A percentile compares a stretch with the other conserved stretches of the same genome.
These are phyloP conservation scores for Epiblema foenella DNA, from an alignment of 2,888 invertebrate genomes.

Conservation along the genomic window DNA sequence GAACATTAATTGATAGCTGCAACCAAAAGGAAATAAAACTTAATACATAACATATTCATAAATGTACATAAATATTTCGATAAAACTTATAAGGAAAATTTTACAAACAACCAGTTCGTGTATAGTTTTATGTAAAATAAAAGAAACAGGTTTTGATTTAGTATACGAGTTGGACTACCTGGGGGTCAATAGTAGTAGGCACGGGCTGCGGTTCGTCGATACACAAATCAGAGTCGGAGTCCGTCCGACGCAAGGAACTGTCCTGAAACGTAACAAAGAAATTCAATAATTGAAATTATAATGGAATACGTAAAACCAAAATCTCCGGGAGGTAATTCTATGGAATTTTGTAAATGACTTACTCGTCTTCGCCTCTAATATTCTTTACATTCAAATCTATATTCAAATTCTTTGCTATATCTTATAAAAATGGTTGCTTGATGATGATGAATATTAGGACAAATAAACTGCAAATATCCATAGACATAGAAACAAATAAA, in stretches of 20 bases:
- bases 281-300: background rate
- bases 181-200: slow-evolving; percentile 77
- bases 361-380: background rate
- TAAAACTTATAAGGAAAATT: slow-evolving; percentile 25
- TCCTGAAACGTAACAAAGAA: slow-evolving; percentile 78
- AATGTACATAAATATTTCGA: slow-evolving; percentile 37
- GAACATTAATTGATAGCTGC: slow-evolving; percentile 82
- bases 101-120: background rate
- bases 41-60: slow-evolving; percentile 39
- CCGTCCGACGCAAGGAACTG: slow-evolving; percentile 87
- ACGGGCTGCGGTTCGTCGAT: slow-evolving; percentile 87
- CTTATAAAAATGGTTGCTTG: background rate
- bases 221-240: slow-evolving; percentile 96
- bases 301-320: background rate
- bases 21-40: slow-evolving; percentile 72
- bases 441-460: background rate
- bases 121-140: background rate
- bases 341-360: background rate
- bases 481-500: too few species aligned
- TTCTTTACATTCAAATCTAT: background rate
- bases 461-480: background rate
- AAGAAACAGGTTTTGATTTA: too few species aligned
- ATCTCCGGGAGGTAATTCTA: background rate
- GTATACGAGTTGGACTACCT: slow-evolving; percentile 61
- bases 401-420: background rate